These are phyloP conservation scores for Halichondria panicea DNA, from an alignment of 37 sponge, comb jelly and placozoan genomes.

Conservation along the genomic window DNA sequence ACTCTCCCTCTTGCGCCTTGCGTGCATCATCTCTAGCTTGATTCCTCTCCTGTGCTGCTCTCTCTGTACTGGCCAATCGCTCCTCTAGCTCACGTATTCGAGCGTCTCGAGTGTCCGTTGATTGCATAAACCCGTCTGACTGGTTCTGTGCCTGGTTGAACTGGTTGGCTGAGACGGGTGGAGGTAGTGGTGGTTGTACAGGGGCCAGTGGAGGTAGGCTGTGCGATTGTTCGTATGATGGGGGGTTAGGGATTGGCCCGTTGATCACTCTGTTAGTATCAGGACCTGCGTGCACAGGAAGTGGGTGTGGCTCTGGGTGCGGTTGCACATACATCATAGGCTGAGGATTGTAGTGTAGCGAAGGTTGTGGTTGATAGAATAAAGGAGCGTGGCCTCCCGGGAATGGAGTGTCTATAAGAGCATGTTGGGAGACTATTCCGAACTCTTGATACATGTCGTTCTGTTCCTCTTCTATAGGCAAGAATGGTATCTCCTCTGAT, in stretches of 20 bases:
- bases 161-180: neutral
- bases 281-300: neutral
- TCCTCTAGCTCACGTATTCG: neutral
- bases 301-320: slow-evolving; percentile 1
- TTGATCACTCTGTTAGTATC: slow-evolving; percentile 1
- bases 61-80: slow-evolving; percentile 1
- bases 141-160: neutral
- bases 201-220: slow-evolving; percentile 22
- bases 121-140: slow-evolving; percentile 3
- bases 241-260: slow-evolving; percentile 53
- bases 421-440: neutral
- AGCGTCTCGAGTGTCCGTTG: neutral
- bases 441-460: neutral
- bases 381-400: neutral
- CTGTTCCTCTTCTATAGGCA: neutral
- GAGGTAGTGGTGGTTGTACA: slow-evolving; percentile 41
- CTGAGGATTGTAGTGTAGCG: neutral
- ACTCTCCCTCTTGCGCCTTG: slow-evolving; percentile 9
- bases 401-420: neutral
- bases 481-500: neutral
- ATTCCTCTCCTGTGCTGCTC: neutral
- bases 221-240: slow-evolving; percentile 28
- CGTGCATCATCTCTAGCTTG: neutral
- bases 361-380: neutral
- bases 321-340: neutral